Conservation (phyloP, 2,888 invertebrate genomes). For the Erynnis tages region DNA sequence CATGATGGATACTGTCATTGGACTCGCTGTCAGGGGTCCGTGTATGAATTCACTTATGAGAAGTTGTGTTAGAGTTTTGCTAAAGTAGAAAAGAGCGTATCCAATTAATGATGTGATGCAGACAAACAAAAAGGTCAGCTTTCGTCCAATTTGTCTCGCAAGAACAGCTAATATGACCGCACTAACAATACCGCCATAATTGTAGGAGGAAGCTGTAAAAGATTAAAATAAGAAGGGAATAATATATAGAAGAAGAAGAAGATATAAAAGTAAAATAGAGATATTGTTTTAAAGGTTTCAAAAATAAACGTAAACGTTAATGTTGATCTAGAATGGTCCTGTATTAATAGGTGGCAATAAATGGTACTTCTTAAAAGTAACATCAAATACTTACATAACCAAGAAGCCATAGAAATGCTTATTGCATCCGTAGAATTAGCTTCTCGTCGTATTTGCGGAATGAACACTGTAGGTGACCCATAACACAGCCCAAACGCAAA, state of each 20-base stretch:
- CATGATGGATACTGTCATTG: conserved; percentile 27
- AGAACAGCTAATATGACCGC: not conserved
- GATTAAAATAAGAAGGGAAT: not conserved
- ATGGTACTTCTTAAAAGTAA: no score
- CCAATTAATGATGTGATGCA: not conserved
- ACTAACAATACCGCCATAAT: not conserved
- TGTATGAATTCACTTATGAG: conserved; percentile 32
- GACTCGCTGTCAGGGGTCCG: conserved; percentile 26
- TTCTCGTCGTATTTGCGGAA: conserved; percentile 24
- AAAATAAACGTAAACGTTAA: no score
- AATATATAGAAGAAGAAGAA: not conserved
- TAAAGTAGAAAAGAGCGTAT: conserved; percentile 30
- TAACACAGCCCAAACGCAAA: conserved; percentile 18
- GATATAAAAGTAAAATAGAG: no score
- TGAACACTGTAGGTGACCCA: conserved; percentile 28
- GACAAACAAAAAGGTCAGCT: not conserved
- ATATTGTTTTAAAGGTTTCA: no score
- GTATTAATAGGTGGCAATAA: no score
- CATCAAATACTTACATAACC: conserved; percentile 22
- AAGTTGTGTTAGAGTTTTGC: conserved; percentile 28
- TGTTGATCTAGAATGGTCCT: no score
- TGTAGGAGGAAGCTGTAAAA: not conserved
- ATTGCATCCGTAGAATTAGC: conserved; percentile 22
- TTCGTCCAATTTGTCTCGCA: conserved; percentile 1
- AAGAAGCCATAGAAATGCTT: conserved; percentile 22